Percentiles rank a stretch among this genome's conserved stretches.
phyloP scores from a whole-genome alignment of 1,140 invertebrate genomes.

The Zaprionus africanus region DNA sequence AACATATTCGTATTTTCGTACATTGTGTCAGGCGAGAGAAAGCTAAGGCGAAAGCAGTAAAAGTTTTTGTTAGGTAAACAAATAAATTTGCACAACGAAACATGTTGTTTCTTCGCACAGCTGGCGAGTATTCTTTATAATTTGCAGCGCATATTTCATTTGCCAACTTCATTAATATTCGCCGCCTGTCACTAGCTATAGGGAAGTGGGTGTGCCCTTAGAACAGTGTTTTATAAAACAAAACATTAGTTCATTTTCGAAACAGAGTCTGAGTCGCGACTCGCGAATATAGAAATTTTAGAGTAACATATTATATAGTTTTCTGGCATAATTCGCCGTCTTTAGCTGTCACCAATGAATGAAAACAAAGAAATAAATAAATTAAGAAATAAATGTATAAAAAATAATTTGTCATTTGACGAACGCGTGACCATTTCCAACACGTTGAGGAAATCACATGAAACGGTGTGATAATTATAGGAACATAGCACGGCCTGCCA shows the following conservation, averaged over 20 bases:
- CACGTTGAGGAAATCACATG: slow-evolving; percentile 5
- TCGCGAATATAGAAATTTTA: too few relatives aligned
- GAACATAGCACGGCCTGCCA: neutral
- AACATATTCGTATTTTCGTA: slow-evolving; percentile 24
- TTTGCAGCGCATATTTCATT: slow-evolving; percentile 30
- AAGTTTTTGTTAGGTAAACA: slow-evolving; percentile 55
- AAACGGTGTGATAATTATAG: neutral
- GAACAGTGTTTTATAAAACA: neutral
- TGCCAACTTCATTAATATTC: slow-evolving; percentile 6
- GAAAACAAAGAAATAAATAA: neutral
- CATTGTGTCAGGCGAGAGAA: slow-evolving; percentile 16
- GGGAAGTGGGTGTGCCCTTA: neutral
- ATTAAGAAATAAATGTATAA: neutral
- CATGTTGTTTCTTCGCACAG: slow-evolving; percentile 39
- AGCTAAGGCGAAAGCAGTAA: slow-evolving; percentile 19
- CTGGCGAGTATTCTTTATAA: slow-evolving; percentile 45
- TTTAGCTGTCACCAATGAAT: neutral
- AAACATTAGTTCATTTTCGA: slow-evolving; percentile 7
- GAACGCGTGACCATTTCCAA: slow-evolving; percentile 28
- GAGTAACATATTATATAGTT: neutral
- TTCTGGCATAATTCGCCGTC: neutral
- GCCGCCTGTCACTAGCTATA: slow-evolving; percentile 10
- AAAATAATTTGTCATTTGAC: slow-evolving; percentile 34
- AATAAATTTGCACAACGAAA: slow-evolving; percentile 66
- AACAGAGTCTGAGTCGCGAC: neutral